Conservation (phyloP, 2,888 invertebrate genomes). For the Drosophila paramelanica region DNA sequence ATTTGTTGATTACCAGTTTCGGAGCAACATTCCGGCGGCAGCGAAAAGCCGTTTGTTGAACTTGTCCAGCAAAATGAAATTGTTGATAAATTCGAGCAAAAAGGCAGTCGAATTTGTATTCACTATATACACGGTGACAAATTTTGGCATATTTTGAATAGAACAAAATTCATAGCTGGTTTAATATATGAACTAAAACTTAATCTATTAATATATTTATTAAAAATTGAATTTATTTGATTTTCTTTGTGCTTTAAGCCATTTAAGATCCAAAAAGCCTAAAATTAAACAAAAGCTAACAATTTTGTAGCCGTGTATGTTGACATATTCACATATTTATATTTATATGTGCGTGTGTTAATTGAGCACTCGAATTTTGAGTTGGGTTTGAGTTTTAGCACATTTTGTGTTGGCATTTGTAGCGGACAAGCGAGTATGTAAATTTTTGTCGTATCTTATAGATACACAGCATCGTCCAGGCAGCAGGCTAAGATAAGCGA, state of each 20-base stretch:
- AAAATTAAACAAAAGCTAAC: not conserved
- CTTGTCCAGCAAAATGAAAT: conserved; percentile 63
- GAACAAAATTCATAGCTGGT: too few relatives aligned
- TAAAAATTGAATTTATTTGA: too few relatives aligned
- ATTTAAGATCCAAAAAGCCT: not conserved
- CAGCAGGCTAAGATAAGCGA: conserved; percentile 48
- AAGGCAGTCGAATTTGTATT: conserved; percentile 25
- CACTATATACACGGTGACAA: not conserved
- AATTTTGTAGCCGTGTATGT: not conserved
- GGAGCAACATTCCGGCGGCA: conserved; percentile 60
- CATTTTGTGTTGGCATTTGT: conserved; percentile 49
- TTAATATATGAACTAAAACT: too few relatives aligned
- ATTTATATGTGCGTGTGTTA: conserved; percentile 54
- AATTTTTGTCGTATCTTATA: conserved; percentile 51
- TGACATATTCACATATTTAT: not conserved
- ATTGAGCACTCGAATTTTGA: conserved; percentile 64
- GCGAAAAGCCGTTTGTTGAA: conserved; percentile 66
- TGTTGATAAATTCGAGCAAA: conserved; percentile 45
- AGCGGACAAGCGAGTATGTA: conserved; percentile 63
- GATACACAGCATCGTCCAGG: conserved; percentile 27
- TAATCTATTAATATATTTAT: too few relatives aligned
- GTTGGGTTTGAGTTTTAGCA: conserved; percentile 62
- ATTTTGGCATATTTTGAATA: not conserved
- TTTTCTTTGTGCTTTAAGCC: too few relatives aligned
- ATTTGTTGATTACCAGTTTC: conserved; percentile 58